A percentile compares a stretch with the other conserved stretches of the same genome.
phyloP scores from a whole-genome alignment of 2,888 invertebrate species.

The Fragum fragum region DNA sequence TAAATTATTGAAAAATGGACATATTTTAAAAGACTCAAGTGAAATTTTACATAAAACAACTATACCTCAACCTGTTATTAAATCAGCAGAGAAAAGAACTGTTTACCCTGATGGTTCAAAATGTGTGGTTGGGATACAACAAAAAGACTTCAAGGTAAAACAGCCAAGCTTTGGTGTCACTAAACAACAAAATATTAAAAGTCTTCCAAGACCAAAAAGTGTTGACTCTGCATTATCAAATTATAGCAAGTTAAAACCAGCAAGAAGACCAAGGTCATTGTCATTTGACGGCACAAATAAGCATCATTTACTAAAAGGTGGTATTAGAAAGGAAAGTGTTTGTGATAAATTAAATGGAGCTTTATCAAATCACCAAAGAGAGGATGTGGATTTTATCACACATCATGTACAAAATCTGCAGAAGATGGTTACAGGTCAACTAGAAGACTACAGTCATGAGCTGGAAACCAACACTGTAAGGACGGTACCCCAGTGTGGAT shows the following conservation, averaged over 20 bases:
- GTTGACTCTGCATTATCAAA: slow-evolving; percentile 12
- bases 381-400: slow-evolving; percentile 45
- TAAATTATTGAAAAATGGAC: slow-evolving; percentile 36
- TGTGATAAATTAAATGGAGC: not conserved
- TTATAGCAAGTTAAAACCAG: not conserved
- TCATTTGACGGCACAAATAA: slow-evolving; percentile 14
- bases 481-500: slow-evolving; percentile 96
- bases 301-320: not conserved
- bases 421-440: slow-evolving; percentile 54
- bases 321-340: not conserved
- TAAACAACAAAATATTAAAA: not conserved
- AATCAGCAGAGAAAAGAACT: not conserved
- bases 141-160: not conserved
- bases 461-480: slow-evolving; percentile 91
- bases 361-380: not conserved
- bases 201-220: slow-evolving; percentile 37
- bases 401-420: slow-evolving; percentile 64
- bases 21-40: slow-evolving; percentile 14
- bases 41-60: not conserved
- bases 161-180: not conserved
- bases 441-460: slow-evolving; percentile 87
- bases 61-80: not conserved
- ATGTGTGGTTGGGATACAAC: not conserved
- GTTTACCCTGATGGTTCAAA: not conserved
- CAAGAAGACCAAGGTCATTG: slow-evolving; percentile 35